Conservation (phyloP, 2,113 vertebrate genomes). For the Phrynosoma platyrhinos region DNA sequence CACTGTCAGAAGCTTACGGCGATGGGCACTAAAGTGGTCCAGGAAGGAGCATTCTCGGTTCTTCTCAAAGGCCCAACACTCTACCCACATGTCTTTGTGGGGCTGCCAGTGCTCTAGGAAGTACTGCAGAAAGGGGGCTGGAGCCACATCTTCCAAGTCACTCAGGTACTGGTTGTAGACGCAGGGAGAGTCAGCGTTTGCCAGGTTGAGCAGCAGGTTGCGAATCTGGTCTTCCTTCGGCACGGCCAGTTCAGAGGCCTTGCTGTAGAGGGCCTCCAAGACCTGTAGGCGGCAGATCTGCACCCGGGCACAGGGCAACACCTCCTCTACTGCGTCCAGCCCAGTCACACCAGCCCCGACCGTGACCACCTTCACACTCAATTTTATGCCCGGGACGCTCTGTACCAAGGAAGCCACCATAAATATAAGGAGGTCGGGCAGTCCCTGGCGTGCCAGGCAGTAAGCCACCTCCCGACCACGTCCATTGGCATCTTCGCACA, state of each 20-base stretch:
- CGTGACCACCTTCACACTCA: conserved; percentile 23
- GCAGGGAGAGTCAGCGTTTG: conserved; percentile 18
- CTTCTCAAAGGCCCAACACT: conserved; percentile 43
- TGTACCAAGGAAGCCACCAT: conserved; percentile 46
- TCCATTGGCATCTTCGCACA: conserved; percentile 44
- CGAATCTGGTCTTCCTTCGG: conserved; percentile 11
- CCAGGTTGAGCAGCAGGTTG: conserved; percentile 42
- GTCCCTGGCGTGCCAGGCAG: conserved; percentile 30
- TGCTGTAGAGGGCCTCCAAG: conserved; percentile 32
- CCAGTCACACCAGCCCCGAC: conserved; percentile 22
- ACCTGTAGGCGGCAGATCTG: conserved; percentile 48
- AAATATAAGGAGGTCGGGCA: conserved; percentile 38
- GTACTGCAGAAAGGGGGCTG: conserved; percentile 27
- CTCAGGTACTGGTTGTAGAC: conserved; percentile 47
- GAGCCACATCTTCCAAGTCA: conserved; percentile 23
- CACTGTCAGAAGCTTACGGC: conserved; percentile 7
- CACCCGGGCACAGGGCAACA: conserved; percentile 39
- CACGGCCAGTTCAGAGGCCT: conserved; percentile 6
- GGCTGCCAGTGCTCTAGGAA: conserved; percentile 48
- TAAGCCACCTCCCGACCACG: conserved; percentile 44
- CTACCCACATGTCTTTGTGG: conserved; percentile 40
- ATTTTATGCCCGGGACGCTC: conserved; percentile 42
- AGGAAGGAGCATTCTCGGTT: conserved; percentile 30
- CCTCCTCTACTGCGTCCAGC: conserved; percentile 28
- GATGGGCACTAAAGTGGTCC: conserved; percentile 30